Base-by-base conservation (phyloP, 2,113 vertebrate species). In the Empidonax alnorum region DNA sequence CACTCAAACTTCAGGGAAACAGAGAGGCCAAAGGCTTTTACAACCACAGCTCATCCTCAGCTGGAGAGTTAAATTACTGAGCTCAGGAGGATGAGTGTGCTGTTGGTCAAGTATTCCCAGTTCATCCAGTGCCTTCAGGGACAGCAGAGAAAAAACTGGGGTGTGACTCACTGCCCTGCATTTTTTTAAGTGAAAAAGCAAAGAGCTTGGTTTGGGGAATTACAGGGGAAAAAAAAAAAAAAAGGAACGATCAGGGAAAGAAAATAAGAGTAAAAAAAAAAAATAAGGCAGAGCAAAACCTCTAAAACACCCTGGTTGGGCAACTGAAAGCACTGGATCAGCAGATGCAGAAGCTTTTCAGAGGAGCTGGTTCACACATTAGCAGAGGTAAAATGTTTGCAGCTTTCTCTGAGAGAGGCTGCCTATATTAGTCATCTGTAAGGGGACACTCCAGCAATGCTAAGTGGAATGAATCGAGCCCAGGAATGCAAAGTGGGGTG, bases 131-230 rank as follows among this genome's bases (percentile, higher is more conserved):
- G 4, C 55, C 56, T 53, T 35, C 72, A 79, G 55, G 55, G 31
- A 56, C 58, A 87, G 62, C 62, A 72, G 78, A 72, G 67, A 20
- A 72, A 72, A 66, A 58, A 28, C 19, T 27, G 24, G 8, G 4
- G 41, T 3, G 63, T 86, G 87, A 86, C 71, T 96, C 90, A 50
- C 42, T 55, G 59, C 50, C 78, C 63, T 47, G 71, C 27, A 22
- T 77, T 96, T 85, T 85, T 87, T 87, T n/a, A 59, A 84, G 75
- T 41, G 47, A 80, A 86, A 96, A 91, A 73, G 23, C 71, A 58
- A 89, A 56, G 25, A 73, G 44, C 6, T 59, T 22, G 27, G 44
- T 59, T 35, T 44, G 37, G 62, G 58, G 33, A 66, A 78, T 37
- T 58, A n/a, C 47, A 69, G 42, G 8, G 2, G 21, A 28, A 53